These are phyloP conservation scores for Eugnorisma glareosa DNA, from an alignment of 2,888 invertebrate genomes.

Conservation along the genomic window DNA sequence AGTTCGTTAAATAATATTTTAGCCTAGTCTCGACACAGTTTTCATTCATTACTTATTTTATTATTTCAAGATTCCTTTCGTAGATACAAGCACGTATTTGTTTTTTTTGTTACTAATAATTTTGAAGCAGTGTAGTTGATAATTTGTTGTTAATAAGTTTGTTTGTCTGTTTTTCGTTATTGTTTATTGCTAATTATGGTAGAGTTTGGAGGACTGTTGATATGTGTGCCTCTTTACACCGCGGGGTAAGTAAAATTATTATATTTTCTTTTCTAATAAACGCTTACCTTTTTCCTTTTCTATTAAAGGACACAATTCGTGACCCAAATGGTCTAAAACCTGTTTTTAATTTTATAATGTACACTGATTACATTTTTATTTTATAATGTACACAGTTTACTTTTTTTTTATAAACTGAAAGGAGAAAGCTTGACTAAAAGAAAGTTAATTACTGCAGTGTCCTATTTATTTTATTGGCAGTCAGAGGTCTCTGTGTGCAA, in stretches of 20 bases:
- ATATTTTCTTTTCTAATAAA: conserved; percentile 12
- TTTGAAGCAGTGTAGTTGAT: conserved; percentile 52
- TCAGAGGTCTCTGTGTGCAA: neutral
- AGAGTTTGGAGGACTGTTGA: conserved; percentile 74
- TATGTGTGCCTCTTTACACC: conserved; percentile 78
- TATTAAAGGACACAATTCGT: neutral
- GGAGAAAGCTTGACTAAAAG: conserved; percentile 38
- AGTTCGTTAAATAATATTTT: conserved; percentile 26
- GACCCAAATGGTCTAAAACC: neutral
- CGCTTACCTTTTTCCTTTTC: conserved; percentile 5
- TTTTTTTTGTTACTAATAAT: conserved; percentile 39
- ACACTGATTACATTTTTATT: too few relatives aligned
- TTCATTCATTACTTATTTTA: conserved; percentile 55
- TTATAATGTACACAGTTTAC: neutral
- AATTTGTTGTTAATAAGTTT: conserved; percentile 46
- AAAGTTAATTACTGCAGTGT: conserved; percentile 21
- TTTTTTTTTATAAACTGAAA: conserved; percentile 40
- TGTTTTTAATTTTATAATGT: neutral
- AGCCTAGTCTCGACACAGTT: conserved; percentile 46
- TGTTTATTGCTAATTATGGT: conserved; percentile 70
- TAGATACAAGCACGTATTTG: conserved; percentile 49
- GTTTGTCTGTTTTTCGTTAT: conserved; percentile 45
- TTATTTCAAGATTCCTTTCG: conserved; percentile 31
- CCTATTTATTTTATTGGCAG: conserved; percentile 11
- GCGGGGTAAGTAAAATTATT: conserved; percentile 75